Evolutionary conservation across 2,797 vertebrate genomes (phyloP).

Genomic region (Spea hammondii): DNA sequence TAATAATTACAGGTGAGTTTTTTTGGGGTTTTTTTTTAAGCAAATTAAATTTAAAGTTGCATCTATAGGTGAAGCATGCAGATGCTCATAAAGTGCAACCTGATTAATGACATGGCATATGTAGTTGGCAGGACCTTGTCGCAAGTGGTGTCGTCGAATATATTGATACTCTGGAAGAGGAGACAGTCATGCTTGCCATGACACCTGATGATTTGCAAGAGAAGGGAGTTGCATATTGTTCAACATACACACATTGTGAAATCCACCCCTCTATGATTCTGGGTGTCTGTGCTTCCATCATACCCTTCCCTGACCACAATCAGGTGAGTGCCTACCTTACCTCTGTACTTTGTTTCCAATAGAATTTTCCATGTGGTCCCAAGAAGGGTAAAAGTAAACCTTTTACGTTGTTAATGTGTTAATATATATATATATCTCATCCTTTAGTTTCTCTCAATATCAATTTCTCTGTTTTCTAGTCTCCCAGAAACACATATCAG

Average conservation of each 20-base stretch:
- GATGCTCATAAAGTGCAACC: neutral
- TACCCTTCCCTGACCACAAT: conserved; percentile 97
- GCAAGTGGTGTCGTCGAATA: conserved; percentile 97
- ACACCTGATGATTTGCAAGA: conserved; percentile 97
- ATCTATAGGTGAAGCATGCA: neutral
- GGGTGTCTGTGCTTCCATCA: conserved; percentile 96
- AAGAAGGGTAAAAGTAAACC: no score
- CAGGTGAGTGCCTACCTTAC: conserved; percentile 73
- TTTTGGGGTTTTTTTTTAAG: neutral
- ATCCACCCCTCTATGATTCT: conserved; percentile 99
- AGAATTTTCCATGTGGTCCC: no score
- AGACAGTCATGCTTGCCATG: conserved; percentile 98
- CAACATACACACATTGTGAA: conserved; percentile 96
- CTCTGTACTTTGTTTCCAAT: neutral
- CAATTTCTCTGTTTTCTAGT: conserved; percentile 66
- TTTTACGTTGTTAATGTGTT: no score
- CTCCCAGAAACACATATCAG: conserved; percentile 98
- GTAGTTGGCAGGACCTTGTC: conserved; percentile 96
- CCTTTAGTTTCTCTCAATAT: neutral
- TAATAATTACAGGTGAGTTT: conserved; percentile 90
- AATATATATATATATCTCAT: no score
- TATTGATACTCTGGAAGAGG: conserved; percentile 95
- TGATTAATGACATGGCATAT: conserved; percentile 1
- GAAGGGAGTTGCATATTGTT: conserved; percentile 96
- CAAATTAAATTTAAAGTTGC: no score